phyloP scores from a whole-genome alignment of 2,888 invertebrate species.

The Ennomos fuscantarius region DNA sequence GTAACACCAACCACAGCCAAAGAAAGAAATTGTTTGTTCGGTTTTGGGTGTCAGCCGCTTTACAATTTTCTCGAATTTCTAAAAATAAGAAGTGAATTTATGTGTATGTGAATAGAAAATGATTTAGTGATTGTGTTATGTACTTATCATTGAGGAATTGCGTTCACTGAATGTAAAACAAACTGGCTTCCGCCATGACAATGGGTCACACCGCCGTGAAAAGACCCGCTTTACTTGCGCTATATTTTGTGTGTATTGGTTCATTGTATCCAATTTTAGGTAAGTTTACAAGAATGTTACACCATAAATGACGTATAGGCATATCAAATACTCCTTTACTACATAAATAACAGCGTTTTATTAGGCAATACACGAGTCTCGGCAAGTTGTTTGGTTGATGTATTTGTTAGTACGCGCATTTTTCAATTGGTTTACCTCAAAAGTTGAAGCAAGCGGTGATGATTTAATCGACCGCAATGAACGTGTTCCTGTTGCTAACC shows the following conservation, averaged over 20 bases:
- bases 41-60: slow-evolving; percentile 83
- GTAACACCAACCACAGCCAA: slow-evolving; percentile 55
- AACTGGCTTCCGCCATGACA: slow-evolving; percentile 80
- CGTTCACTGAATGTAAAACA: slow-evolving; percentile 68
- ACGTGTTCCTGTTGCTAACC: slow-evolving; percentile 39
- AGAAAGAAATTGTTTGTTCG: slow-evolving; percentile 77
- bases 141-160: slow-evolving; percentile 58
- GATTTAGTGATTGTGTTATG: slow-evolving; percentile 70
- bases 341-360: slow-evolving; percentile 5
- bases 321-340: slow-evolving; percentile 20
- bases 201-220: slow-evolving; percentile 73
- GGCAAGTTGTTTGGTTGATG: slow-evolving; percentile 12
- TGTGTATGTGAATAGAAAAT: slow-evolving; percentile 68
- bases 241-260: slow-evolving; percentile 77
- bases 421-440: slow-evolving; percentile 53
- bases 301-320: slow-evolving; percentile 29
- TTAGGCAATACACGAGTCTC: slow-evolving; percentile 30
- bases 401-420: slow-evolving; percentile 45
- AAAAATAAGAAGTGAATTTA: slow-evolving; percentile 69
- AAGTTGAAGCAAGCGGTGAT: slow-evolving; percentile 41
- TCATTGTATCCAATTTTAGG: slow-evolving; percentile 72
- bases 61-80: slow-evolving; percentile 72
- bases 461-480: slow-evolving; percentile 39
- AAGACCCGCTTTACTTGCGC: slow-evolving; percentile 70
- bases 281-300: slow-evolving; percentile 57